phyloP scores from a whole-genome alignment of 1,140 invertebrate genomes.

The Drosophila pectinifera region DNA sequence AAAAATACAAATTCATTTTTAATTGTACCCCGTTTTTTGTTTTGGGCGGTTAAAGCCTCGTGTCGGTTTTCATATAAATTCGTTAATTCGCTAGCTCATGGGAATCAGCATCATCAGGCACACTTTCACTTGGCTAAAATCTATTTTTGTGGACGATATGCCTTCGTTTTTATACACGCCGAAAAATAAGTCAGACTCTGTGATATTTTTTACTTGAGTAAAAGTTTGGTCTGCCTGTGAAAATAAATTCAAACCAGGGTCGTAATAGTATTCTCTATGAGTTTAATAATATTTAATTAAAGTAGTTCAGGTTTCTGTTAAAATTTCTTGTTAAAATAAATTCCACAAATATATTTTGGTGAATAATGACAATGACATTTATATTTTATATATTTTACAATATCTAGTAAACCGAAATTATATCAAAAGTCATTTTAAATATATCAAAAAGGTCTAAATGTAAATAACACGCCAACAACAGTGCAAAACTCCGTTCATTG shows the following conservation, averaged over 20 bases:
- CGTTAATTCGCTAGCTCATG: conserved; percentile 19
- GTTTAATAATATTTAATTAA: too few relatives aligned
- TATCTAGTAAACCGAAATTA: background rate
- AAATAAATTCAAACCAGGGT: too few relatives aligned
- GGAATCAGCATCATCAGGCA: conserved; percentile 31
- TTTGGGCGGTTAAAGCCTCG: conserved; percentile 33
- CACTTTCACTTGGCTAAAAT: conserved; percentile 43
- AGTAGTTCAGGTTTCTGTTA: too few relatives aligned
- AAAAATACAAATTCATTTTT: conserved; percentile 65
- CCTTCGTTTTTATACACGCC: background rate
- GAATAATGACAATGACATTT: too few relatives aligned
- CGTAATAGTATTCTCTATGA: too few relatives aligned
- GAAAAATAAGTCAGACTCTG: background rate
- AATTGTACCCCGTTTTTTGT: conserved; percentile 45
- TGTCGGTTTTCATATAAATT: conserved; percentile 28
- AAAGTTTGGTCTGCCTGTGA: background rate
- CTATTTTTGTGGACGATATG: conserved; percentile 11
- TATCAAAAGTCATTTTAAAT: too few relatives aligned
- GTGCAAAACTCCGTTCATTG: too few relatives aligned
- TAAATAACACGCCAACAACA: too few relatives aligned
- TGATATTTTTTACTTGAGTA: background rate
- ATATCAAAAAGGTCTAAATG: too few relatives aligned
- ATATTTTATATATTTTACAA: too few relatives aligned
- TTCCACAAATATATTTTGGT: too few relatives aligned
- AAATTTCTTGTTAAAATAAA: background rate